Base-by-base conservation (phyloP, 1,140 invertebrate species). In the Diprion similis region DNA sequence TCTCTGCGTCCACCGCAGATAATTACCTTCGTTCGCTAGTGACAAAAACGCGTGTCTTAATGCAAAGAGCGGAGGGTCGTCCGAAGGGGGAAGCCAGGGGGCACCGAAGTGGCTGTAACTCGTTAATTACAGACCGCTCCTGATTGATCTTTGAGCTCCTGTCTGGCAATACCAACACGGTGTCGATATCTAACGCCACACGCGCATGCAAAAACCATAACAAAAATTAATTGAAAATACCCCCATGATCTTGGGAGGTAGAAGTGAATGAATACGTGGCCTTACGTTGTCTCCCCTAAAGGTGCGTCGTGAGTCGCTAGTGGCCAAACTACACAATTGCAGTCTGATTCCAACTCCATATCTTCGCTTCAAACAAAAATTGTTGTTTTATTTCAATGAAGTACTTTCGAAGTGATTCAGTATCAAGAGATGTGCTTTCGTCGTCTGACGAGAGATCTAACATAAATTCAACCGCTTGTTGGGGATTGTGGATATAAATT, bases 11-110 rank as follows among this genome's bases (percentile, higher is more conserved):
- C 51, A 59, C 51, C 51, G 51, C 51, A 59, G 51, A 59, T 59
- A 59, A 59, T 59, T 59, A 59, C 51, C 51, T 59, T 59, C 51
- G 51, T 15, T 15, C 11, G 51, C 11, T 59, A 59, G 51, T 59
- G 51, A 59, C 51, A 59, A 59, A 59, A 59, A 59, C 51, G 51
- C 51, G 51, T 59, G 51, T 59, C 51, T 59, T 59, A 59, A 59
- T 59, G 51, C 51, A 59, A 59, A 59, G 51, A 59, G 51, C 11
- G 51, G 9, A 59, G 51, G 51, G 51, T 59, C 24, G 51, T 8
- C 11, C 51, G 51, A 17, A 37, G 24, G 24, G n/a, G 51, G 51
- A 37, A 17, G 51, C 9, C n/a, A 13, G 51, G n/a, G 51, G 11
- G 11, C 11, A 59, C 51, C 51, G 51, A 37, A 59, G 51, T 59